Base-by-base conservation (phyloP, 2,888 invertebrate genomes). In the Netelia inedita region DNA sequence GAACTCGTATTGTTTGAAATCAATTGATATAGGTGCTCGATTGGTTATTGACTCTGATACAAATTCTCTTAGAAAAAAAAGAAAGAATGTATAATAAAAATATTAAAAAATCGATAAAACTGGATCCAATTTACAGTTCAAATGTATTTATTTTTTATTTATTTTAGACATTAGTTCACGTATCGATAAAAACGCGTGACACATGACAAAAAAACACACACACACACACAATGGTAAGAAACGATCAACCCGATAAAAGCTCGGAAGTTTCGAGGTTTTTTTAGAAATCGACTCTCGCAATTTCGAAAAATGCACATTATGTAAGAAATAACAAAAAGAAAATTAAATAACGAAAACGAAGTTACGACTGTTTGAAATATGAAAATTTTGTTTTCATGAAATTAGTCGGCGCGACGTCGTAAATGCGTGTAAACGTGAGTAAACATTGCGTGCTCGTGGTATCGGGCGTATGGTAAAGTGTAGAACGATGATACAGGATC, bases 401-500 rank as follows among this genome's bases (percentile, higher is more conserved):
- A 46, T 46, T 46, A 35, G 35, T 35, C 3, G 35, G 35, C 35
- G 35, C 35, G 35, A 5, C 6, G 35, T 35, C 35, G 46, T 14
- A 46, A 46, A 46, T 46, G 10, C 14, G 46, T 46, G 46, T 46
- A 46, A 46, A 57, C 9, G 57, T 9, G 19, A 16, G 19, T 57
- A 9, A 21, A 46, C 21, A 68, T 68, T 53, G 50, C 19, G 41
- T 41, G 35, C 65, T 16, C 41, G 23, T 8, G 23, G 16, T n/a
- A 53, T 68, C 65, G 11, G 16, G 23, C 28, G 23, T 68, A 21
- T 1, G 19, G 16, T 43, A 28, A 19, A 69, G 65, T 57, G 16
- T 9, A 63, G 65, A 28, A 28, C 19, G 82, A 72, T 65, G 21
- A 55, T 59, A 59, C 50, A 11, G 68, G 61, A 69, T 35, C 59